phyloP scores from a whole-genome alignment of 2,113 vertebrate genomes.

The Sturnus vulgaris region DNA sequence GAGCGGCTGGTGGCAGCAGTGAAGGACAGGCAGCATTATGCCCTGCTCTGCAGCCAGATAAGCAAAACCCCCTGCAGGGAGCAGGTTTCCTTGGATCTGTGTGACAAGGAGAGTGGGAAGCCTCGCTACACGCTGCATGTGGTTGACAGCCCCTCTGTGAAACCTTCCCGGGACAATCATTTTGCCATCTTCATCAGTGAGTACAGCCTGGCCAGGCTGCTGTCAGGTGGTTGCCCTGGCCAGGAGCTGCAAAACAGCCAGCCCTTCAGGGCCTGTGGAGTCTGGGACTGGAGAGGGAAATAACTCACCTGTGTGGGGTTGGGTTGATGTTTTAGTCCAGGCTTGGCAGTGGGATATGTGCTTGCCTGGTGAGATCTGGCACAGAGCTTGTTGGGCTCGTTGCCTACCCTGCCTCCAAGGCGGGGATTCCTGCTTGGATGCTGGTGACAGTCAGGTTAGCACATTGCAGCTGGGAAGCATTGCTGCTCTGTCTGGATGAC shows the following conservation, averaged over 20 bases:
- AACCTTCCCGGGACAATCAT: slow-evolving; percentile 79
- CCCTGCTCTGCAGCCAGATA: slow-evolving; percentile 85
- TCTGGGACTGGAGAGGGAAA: not conserved
- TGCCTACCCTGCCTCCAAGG: not conserved
- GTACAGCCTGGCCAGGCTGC: slow-evolving; percentile 2
- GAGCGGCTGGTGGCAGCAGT: slow-evolving; percentile 79
- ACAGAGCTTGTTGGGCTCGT: not conserved
- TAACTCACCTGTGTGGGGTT: rapidly evolving
- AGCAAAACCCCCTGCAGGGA: slow-evolving; percentile 63
- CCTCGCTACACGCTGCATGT: slow-evolving; percentile 90
- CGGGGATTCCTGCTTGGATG: not conserved
- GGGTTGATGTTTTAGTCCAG: not conserved
- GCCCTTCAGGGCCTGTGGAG: not conserved
- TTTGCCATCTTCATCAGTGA: slow-evolving; percentile 98
- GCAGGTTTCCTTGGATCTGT: slow-evolving; percentile 83
- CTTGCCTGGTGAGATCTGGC: not conserved
- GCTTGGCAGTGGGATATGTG: not conserved
- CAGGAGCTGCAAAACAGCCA: not conserved
- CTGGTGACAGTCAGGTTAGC: not conserved
- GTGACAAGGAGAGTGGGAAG: slow-evolving; percentile 74
- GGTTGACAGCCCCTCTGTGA: slow-evolving; percentile 81
- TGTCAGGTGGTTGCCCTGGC: not conserved
- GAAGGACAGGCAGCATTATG: slow-evolving; percentile 86
- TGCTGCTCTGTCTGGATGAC: rapidly evolving
- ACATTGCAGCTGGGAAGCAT: rapidly evolving